Percentiles rank a stretch among this genome's conserved stretches.
These are phyloP conservation scores for Eulemur albifrons DNA, from an alignment of 2,797 vertebrate genomes.

Conservation along the genomic window DNA sequence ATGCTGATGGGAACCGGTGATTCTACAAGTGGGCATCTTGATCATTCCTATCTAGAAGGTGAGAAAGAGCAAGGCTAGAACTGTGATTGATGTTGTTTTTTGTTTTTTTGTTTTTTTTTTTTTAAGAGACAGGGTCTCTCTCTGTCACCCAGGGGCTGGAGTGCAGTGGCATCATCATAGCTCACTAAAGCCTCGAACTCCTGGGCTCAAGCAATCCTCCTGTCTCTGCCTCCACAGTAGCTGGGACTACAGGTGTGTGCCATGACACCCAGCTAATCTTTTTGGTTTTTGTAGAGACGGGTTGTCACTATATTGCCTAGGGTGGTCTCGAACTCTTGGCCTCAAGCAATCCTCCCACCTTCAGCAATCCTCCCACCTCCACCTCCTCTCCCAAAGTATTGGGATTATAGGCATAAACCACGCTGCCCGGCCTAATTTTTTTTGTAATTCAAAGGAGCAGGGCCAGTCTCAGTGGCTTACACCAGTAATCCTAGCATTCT, in stretches of 20 bases:
- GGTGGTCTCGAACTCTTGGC: background rate
- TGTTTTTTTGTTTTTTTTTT: background rate
- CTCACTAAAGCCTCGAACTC: background rate
- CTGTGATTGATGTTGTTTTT: background rate
- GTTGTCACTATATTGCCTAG: background rate
- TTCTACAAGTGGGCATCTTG: background rate
- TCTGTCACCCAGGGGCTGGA: background rate
- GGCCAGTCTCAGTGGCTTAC: too few species aligned
- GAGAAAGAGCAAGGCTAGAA: background rate
- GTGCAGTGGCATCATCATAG: background rate
- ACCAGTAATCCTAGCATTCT: too few species aligned
- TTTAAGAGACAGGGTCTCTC: background rate
- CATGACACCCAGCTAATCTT: background rate
- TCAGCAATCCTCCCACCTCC: background rate
- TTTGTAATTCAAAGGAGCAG: background rate
- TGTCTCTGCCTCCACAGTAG: background rate
- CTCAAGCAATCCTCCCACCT: background rate
- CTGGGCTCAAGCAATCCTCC: background rate
- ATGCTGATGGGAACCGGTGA: rapidly evolving
- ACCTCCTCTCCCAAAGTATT: background rate
- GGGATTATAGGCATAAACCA: background rate
- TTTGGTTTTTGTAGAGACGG: background rate
- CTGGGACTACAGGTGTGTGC: background rate
- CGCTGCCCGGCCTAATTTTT: rapidly evolving
- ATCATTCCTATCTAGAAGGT: background rate